Conservation (phyloP, 2,113 vertebrate species). For the Noctilio leporinus region DNA sequence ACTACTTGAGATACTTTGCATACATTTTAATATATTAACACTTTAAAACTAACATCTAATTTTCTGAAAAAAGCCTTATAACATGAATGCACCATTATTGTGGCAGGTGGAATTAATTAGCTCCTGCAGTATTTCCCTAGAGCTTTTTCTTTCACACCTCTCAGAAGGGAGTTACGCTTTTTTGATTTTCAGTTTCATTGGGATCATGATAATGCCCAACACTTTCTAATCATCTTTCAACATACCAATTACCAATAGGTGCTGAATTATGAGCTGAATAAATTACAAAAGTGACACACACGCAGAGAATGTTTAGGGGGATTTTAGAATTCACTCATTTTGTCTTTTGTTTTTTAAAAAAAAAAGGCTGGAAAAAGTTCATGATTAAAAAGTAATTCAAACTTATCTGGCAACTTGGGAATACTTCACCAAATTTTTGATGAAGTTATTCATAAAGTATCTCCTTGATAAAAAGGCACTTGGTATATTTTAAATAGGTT, state of each 20-base stretch:
- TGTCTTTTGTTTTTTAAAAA: not conserved
- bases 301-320: not conserved
- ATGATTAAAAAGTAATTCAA: not conserved
- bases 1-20: slow-evolving; percentile 59
- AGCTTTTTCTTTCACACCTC: slow-evolving; percentile 64
- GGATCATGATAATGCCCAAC: slow-evolving; percentile 18
- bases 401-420: not conserved
- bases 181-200: slow-evolving; percentile 50
- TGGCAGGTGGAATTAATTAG: slow-evolving; percentile 65
- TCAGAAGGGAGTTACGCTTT: not conserved
- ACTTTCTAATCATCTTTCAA: slow-evolving; percentile 6
- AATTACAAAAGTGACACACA: not conserved
- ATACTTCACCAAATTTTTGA: not conserved
- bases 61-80: slow-evolving; percentile 59
- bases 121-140: slow-evolving; percentile 52
- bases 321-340: not conserved
- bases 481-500: not conserved
- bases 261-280: not conserved
- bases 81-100: slow-evolving; percentile 34
- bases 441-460: not conserved
- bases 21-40: slow-evolving; percentile 63
- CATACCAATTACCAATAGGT: not conserved
- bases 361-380: not conserved
- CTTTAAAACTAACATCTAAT: slow-evolving; percentile 67
- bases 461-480: not conserved